These are phyloP conservation scores for Lottia scabra DNA, from an alignment of 2,888 invertebrate genomes.

Conservation along the genomic window DNA sequence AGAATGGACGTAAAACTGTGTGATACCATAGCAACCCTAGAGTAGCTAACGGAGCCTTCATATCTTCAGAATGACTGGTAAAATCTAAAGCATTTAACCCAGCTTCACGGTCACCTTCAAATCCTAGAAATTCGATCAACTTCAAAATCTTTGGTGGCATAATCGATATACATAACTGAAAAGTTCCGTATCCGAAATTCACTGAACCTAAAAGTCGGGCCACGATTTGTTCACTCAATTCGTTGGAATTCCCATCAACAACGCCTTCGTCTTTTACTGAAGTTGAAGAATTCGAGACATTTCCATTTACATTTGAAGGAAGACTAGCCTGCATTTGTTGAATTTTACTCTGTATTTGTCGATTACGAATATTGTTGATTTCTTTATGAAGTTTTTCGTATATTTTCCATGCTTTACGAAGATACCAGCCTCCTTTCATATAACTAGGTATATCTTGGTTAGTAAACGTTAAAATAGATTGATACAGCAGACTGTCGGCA, in stretches of 20 bases:
- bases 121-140: conserved; percentile 77
- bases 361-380: conserved; percentile 73
- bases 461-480: conserved; percentile 76
- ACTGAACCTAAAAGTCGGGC: conserved; percentile 77
- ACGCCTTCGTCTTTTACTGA: not conserved
- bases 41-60: conserved; percentile 79
- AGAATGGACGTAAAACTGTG: conserved; percentile 78
- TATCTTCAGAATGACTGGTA: conserved; percentile 75
- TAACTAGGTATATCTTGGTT: conserved; percentile 77
- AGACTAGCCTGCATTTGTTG: conserved; percentile 7
- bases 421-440: conserved; percentile 77
- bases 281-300: conserved; percentile 26
- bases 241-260: conserved; percentile 41
- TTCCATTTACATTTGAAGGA: conserved; percentile 22
- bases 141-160: conserved; percentile 74
- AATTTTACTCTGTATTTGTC: conserved; percentile 31
- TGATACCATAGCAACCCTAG: conserved; percentile 78
- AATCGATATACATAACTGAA: conserved; percentile 78
- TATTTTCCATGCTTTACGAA: conserved; percentile 79
- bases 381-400: conserved; percentile 77
- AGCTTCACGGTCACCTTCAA: conserved; percentile 75
- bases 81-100: conserved; percentile 75
- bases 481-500: conserved; percentile 77
- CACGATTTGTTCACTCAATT: conserved; percentile 63
- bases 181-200: conserved; percentile 79